These are phyloP conservation scores for Neomorphus geoffroyi DNA, from an alignment of 2,797 vertebrate genomes.

Conservation along the genomic window DNA sequence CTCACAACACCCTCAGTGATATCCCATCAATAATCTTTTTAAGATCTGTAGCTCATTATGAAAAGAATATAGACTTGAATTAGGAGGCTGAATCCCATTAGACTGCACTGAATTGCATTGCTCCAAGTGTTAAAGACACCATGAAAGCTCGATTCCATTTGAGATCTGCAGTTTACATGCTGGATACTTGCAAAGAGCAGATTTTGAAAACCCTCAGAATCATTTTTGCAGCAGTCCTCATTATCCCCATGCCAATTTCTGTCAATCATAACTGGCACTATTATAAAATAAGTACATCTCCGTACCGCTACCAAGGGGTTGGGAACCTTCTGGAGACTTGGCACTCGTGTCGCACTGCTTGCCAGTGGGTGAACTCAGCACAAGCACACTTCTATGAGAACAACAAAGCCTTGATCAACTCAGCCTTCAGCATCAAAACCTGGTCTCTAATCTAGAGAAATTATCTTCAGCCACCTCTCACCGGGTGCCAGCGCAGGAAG, in stretches of 20 bases:
- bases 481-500: accelerated
- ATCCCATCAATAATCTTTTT: not conserved
- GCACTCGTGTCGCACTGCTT: not conserved
- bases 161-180: not conserved
- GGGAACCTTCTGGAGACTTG: not conserved
- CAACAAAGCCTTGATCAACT: not conserved
- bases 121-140: not conserved
- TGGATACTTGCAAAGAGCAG: not conserved
- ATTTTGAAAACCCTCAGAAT: not conserved
- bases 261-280: conserved; percentile 32
- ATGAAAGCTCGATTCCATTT: not conserved
- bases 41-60: not conserved
- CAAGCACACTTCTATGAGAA: not conserved
- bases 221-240: not conserved
- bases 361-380: not conserved
- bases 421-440: not conserved
- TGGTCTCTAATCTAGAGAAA: not conserved
- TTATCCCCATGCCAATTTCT: conserved; percentile 50
- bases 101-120: not conserved
- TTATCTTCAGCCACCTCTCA: not conserved
- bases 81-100: conserved; percentile 12
- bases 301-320: not conserved
- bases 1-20: not conserved
- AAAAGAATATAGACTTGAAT: not conserved
- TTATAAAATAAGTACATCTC: not conserved